These are phyloP conservation scores for Parazoanthus atlanticus DNA, from an alignment of 92 coral and sea anemone species.

Conservation along the genomic window DNA sequence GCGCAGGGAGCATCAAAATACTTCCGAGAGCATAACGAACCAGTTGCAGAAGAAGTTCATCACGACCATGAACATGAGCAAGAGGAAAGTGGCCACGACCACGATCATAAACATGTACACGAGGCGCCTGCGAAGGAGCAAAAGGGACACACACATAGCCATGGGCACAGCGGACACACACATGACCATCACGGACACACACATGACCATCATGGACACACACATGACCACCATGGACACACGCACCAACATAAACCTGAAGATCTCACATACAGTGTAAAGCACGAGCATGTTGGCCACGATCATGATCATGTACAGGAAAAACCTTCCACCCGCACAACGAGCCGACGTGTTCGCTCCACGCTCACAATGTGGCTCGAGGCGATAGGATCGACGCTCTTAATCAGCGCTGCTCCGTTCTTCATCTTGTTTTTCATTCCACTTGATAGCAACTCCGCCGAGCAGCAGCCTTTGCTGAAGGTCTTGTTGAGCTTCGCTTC, in stretches of 20 bases:
- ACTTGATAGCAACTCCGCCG: constrained; percentile 87
- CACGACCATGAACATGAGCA: neutral
- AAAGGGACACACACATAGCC: constrained; percentile 16
- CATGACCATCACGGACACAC: constrained; percentile 40
- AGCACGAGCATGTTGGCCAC: constrained; percentile 41
- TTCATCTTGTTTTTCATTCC: constrained; percentile 94
- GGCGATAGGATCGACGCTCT: constrained; percentile 86
- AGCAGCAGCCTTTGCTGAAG: constrained; percentile 89
- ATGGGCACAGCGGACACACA: constrained; percentile 9
- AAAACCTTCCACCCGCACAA: constrained; percentile 38
- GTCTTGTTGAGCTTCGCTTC: constrained; percentile 93
- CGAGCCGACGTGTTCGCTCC: constrained; percentile 52
- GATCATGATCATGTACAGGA: constrained; percentile 51
- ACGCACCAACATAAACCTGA: constrained; percentile 59
- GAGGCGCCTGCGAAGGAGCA: neutral
- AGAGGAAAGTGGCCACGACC: neutral
- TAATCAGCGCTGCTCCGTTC: constrained; percentile 99
- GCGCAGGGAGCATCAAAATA: constrained; percentile 44
- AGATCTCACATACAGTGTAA: constrained; percentile 41
- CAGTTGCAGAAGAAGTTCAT: neutral
- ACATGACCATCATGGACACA: constrained; percentile 54
- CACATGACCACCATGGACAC: constrained; percentile 60
- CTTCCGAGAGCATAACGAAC: constrained; percentile 31
- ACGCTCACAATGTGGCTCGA: constrained; percentile 79
- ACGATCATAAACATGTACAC: neutral